Percentiles rank a stretch among this genome's conserved stretches.
Evolutionary conservation across 1,140 invertebrate genomes (phyloP).

Genomic region (Macrosteles quadrilineatus): DNA sequence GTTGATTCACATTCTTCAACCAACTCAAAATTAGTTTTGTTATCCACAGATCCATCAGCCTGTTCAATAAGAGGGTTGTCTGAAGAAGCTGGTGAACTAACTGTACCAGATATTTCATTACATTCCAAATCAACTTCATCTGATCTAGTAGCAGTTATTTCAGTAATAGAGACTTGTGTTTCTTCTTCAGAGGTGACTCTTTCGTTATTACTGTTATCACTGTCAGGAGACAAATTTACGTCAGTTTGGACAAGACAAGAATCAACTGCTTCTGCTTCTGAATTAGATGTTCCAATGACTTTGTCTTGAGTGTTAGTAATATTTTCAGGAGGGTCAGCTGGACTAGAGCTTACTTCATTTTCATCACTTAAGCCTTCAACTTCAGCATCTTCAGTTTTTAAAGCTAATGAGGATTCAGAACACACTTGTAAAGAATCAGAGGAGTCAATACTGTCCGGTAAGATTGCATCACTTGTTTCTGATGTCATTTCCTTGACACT

Average conservation of each 20-base stretch:
- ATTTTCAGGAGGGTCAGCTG: neutral
- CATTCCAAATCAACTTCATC: slow-evolving; percentile 15
- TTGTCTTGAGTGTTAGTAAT: neutral
- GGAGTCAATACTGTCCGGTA: slow-evolving; percentile 10
- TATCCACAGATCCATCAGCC: neutral
- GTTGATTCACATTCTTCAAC: neutral
- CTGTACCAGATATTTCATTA: slow-evolving; percentile 12
- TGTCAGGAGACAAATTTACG: neutral
- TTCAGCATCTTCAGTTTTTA: neutral
- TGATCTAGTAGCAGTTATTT: slow-evolving; percentile 1
- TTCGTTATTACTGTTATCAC: neutral
- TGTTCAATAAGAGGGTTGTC: neutral
- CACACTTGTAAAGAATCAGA: neutral
- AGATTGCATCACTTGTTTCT: neutral
- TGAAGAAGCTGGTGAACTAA: neutral
- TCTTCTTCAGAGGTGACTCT: neutral
- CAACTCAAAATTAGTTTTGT: neutral
- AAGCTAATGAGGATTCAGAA: neutral
- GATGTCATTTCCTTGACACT: neutral
- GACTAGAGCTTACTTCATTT: slow-evolving; percentile 6
- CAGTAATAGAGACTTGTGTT: neutral
- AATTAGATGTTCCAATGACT: neutral
- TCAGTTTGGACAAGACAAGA: neutral
- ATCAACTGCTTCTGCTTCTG: neutral
- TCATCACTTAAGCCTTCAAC: slow-evolving; percentile 2